phyloP scores from a whole-genome alignment of 2,113 vertebrate species.

The Chamaea fasciata region DNA sequence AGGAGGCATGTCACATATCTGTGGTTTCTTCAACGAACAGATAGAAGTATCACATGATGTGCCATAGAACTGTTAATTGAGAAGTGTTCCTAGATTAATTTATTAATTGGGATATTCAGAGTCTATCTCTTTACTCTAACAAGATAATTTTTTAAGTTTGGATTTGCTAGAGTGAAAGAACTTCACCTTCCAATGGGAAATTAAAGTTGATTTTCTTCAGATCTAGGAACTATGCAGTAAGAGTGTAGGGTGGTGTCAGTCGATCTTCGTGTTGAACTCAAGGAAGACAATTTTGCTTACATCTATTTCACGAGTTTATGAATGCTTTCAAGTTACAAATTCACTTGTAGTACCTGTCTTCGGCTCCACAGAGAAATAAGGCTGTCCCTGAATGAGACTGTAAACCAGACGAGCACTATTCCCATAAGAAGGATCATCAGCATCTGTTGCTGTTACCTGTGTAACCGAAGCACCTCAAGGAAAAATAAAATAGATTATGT shows the following conservation, averaged over 20 bases:
- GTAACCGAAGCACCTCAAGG: conserved; percentile 85
- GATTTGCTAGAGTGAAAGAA: background rate
- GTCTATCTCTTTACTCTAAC: background rate
- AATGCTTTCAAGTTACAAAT: background rate
- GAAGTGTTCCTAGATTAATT: background rate
- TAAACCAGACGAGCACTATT: conserved; percentile 90
- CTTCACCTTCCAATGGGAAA: background rate
- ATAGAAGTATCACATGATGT: background rate
- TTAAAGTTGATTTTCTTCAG: background rate
- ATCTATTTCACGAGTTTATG: background rate
- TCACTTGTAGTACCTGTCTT: conserved; percentile 82
- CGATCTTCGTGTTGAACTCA: background rate
- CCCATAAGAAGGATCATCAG: conserved; percentile 83
- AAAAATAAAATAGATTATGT: background rate
- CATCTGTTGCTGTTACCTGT: conserved; percentile 91
- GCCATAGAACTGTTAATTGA: background rate
- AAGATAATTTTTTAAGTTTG: background rate
- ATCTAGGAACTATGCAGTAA: background rate
- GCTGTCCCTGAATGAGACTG: conserved; percentile 86
- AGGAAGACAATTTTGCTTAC: background rate
- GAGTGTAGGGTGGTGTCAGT: background rate
- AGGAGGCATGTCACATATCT: background rate
- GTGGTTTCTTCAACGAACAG: background rate
- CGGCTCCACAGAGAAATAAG: conserved; percentile 95
- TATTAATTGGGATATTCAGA: background rate